phyloP scores from a whole-genome alignment of 2,797 vertebrate genomes.

The Hypotaenidia philippensis region DNA sequence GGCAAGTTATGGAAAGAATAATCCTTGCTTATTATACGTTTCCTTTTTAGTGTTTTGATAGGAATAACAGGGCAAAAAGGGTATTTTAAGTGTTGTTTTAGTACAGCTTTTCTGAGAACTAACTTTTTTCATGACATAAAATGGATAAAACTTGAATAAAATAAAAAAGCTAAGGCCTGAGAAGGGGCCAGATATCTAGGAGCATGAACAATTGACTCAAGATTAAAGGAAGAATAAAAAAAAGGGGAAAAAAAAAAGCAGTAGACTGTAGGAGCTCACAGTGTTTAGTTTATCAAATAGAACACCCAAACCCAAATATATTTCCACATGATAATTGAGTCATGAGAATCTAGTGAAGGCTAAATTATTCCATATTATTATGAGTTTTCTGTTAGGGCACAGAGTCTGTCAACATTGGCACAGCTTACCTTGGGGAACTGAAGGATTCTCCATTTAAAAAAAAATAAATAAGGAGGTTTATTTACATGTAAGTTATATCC shows the following conservation, averaged over 20 bases:
- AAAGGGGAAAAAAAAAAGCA: not conserved
- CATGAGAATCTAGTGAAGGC: slow-evolving; percentile 52
- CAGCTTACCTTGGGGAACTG: not conserved
- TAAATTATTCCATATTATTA: slow-evolving; percentile 23
- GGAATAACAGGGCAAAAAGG: not conserved
- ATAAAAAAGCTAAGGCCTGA: not conserved
- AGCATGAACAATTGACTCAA: not conserved
- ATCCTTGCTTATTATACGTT: not conserved
- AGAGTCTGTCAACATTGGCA: slow-evolving; percentile 26
- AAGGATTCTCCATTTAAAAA: not conserved
- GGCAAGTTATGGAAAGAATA: slow-evolving; percentile 27
- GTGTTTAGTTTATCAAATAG: slow-evolving; percentile 16
- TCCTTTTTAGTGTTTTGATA: not conserved
- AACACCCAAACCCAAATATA: slow-evolving; percentile 44
- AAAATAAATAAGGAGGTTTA: not conserved
- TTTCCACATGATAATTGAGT: slow-evolving; percentile 38
- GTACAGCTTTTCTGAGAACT: not conserved
- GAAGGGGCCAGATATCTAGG: not conserved
- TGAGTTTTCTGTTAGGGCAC: slow-evolving; percentile 19
- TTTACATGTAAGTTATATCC: not conserved
- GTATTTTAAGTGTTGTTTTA: not conserved
- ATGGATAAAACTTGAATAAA: not conserved
- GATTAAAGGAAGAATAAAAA: not conserved
- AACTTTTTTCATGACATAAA: not conserved
- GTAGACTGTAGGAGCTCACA: not conserved